These are phyloP conservation scores for Malacoraja senta DNA, from an alignment of 2,797 vertebrate species.

Conservation along the genomic window DNA sequence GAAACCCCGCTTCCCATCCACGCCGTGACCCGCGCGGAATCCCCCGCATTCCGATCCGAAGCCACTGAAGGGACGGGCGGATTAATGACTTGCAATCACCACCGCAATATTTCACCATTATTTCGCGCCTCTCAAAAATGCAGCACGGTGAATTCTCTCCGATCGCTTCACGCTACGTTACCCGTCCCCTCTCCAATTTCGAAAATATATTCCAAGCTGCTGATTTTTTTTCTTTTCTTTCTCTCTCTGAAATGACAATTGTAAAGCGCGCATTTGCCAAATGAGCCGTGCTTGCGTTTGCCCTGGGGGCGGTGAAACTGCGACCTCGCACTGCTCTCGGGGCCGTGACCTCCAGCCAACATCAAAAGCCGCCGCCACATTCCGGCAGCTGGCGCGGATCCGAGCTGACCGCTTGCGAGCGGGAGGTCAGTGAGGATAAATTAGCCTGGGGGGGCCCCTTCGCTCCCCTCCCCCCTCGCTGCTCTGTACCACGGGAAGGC, in stretches of 20 bases:
- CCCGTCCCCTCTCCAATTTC: neutral
- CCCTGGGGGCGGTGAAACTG: too few species aligned
- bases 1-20: too few species aligned
- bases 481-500: neutral
- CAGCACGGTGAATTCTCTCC: neutral
- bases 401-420: neutral
- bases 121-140: neutral
- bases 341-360: neutral
- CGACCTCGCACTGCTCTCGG: neutral
- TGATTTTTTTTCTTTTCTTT: neutral
- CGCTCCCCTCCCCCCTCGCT: too few species aligned
- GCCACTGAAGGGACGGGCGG: too few species aligned
- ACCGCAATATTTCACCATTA: too few species aligned
- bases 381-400: conserved; percentile 9
- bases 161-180: neutral
- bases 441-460: neutral
- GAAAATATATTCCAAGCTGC: neutral
- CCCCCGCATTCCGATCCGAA: too few species aligned
- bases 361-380: neutral
- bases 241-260: neutral
- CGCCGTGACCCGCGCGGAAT: too few species aligned
- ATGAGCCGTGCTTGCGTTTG: neutral
- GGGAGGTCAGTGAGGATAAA: neutral
- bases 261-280: neutral
- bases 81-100: too few species aligned